These are phyloP conservation scores for Apodemia zela DNA, from an alignment of 2,888 invertebrate species.

Conservation along the genomic window DNA sequence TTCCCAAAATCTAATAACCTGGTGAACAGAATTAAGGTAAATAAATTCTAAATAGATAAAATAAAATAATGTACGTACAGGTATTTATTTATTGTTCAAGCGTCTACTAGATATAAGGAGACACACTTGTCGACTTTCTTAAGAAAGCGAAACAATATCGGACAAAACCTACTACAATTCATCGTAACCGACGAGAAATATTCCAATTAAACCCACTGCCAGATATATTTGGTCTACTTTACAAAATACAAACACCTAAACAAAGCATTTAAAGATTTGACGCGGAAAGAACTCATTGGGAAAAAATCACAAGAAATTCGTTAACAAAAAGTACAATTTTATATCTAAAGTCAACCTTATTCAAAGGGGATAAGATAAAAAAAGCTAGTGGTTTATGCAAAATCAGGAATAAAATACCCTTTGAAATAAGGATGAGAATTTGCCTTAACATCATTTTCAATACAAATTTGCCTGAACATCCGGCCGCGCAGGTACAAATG, in stretches of 20 bases:
- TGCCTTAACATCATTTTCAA: conserved; percentile 26
- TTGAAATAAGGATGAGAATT: conserved; percentile 19
- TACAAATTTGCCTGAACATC: conserved; percentile 44
- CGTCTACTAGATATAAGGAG: conserved; percentile 71
- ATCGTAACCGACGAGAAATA: conserved; percentile 44
- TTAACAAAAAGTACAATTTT: conserved; percentile 17
- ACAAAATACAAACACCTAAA: conserved; percentile 40
- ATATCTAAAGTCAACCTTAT: conserved; percentile 19
- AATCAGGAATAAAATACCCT: conserved; percentile 16
- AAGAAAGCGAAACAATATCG: conserved; percentile 61
- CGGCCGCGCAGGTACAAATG: conserved; percentile 72
- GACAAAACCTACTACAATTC: conserved; percentile 49
- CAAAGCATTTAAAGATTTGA: conserved; percentile 29
- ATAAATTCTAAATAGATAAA: conserved; percentile 36
- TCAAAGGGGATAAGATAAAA: conserved; percentile 4
- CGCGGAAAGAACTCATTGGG: conserved; percentile 10
- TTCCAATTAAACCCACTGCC: conserved; percentile 57
- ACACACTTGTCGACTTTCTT: conserved; percentile 60
- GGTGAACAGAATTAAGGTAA: background rate
- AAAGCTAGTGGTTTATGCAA: conserved; percentile 10
- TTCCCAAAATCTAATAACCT: background rate
- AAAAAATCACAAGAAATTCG: conserved; percentile 14
- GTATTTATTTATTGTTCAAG: conserved; percentile 76
- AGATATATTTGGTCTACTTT: conserved; percentile 56
- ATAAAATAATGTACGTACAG: conserved; percentile 67